Conservation (phyloP, 2,797 vertebrate genomes). For the Pseudochirops corinnae region DNA sequence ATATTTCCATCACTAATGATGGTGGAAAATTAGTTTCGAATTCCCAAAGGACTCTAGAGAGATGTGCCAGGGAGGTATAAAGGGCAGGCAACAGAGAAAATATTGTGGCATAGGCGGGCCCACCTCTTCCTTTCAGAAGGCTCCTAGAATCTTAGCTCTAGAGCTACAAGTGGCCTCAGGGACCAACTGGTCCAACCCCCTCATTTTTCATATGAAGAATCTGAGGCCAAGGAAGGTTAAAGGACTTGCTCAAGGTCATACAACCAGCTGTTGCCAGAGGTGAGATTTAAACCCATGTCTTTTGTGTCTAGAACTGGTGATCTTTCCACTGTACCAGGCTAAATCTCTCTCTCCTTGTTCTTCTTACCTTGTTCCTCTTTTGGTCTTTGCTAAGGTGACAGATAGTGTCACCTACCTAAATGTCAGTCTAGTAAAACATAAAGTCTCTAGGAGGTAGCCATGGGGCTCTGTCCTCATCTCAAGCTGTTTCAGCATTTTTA, state of each 20-base stretch:
- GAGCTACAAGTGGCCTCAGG: neutral
- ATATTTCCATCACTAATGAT: constrained; percentile 85
- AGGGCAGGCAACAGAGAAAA: constrained; percentile 66
- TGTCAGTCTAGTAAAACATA: neutral
- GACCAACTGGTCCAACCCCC: neutral
- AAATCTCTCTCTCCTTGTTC: neutral
- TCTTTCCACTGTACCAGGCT: neutral
- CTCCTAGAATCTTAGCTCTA: neutral
- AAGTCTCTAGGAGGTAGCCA: neutral
- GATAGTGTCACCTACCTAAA: neutral
- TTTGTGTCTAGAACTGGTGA: neutral
- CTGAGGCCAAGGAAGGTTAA: neutral
- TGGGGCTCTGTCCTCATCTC: neutral
- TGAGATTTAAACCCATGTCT: neutral
- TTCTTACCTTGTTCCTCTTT: neutral
- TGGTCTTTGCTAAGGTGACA: neutral
- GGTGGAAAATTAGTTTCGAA: constrained; percentile 85
- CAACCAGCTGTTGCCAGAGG: neutral
- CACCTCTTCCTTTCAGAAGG: neutral
- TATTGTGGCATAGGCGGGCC: neutral
- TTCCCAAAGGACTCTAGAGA: constrained; percentile 80
- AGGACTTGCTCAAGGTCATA: neutral
- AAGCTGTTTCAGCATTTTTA: neutral
- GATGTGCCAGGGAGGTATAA: constrained; percentile 77
- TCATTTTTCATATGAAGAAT: neutral